Evolutionary conservation across 2,888 invertebrate species (phyloP).

Genomic region (Pycnomerus fuliginosus): DNA sequence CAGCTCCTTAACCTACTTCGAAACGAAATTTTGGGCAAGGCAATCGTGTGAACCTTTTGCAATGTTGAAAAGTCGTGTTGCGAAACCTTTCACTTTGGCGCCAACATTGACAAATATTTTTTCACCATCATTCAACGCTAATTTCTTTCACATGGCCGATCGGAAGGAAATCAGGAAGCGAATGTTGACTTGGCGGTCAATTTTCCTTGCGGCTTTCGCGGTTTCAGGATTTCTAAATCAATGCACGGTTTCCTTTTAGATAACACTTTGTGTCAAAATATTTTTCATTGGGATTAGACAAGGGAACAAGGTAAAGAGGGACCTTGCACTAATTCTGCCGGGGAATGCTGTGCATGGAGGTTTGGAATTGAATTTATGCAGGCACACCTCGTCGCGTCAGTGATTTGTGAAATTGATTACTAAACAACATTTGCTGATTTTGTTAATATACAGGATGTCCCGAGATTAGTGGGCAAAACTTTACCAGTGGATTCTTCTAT

Average conservation of each 20-base stretch:
- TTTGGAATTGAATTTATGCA: too few relatives aligned
- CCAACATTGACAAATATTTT: background rate
- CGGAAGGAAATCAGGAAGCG: slow-evolving; percentile 21
- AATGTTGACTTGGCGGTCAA: slow-evolving; percentile 1
- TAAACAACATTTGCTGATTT: too few relatives aligned
- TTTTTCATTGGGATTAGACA: too few relatives aligned
- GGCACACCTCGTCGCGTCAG: too few relatives aligned
- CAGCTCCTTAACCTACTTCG: slow-evolving; percentile 23
- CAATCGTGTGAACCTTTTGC: slow-evolving; percentile 25
- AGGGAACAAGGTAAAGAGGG: too few relatives aligned
- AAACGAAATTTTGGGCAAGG: slow-evolving; percentile 22
- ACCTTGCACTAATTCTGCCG: too few relatives aligned
- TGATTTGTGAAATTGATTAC: too few relatives aligned
- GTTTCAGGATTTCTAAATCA: slow-evolving; percentile 6
- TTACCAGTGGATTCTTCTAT: too few relatives aligned
- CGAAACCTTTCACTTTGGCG: slow-evolving; percentile 27
- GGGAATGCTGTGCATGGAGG: too few relatives aligned
- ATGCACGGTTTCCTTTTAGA: slow-evolving; percentile 9
- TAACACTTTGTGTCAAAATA: too few relatives aligned
- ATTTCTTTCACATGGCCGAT: slow-evolving; percentile 4
- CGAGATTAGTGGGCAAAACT: too few relatives aligned
- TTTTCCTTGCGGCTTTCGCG: slow-evolving; percentile 8
- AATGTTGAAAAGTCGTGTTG: slow-evolving; percentile 23
- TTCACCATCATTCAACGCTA: background rate
- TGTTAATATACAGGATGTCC: too few relatives aligned